These are phyloP conservation scores for Nomada fabriciana DNA, from an alignment of 2,888 invertebrate species.

Conservation along the genomic window DNA sequence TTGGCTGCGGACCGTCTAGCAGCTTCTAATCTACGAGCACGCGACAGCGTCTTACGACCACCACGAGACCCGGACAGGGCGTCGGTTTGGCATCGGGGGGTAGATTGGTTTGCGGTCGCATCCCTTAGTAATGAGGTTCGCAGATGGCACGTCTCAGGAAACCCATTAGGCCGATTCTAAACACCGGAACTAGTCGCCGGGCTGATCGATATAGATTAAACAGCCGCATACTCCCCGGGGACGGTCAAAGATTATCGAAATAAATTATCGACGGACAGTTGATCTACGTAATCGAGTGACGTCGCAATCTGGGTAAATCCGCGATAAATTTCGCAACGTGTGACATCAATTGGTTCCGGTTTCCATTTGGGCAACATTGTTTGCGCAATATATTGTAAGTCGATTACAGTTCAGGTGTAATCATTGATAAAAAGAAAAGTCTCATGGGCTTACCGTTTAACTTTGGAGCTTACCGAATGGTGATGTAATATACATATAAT, in stretches of 20 bases:
- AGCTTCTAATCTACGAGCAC: constrained; percentile 62
- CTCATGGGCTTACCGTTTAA: background rate
- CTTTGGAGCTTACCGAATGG: background rate
- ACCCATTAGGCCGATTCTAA: constrained; percentile 81
- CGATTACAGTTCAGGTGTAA: background rate
- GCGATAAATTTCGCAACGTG: background rate
- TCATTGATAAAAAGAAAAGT: background rate
- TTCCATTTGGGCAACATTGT: background rate
- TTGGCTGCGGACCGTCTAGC: constrained; percentile 53
- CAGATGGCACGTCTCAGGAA: constrained; percentile 83
- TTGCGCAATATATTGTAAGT: background rate
- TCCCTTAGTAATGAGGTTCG: constrained; percentile 83
- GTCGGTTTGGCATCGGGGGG: constrained; percentile 69
- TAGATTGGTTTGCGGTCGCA: constrained; percentile 84
- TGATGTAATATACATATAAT: background rate
- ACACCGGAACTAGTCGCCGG: constrained; percentile 64
- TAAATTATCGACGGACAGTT: constrained; percentile 27
- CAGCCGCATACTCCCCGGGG: constrained; percentile 9
- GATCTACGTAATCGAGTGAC: constrained; percentile 25
- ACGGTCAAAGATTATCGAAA: constrained; percentile 49
- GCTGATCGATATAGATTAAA: constrained; percentile 64
- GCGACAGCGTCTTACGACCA: constrained; percentile 78
- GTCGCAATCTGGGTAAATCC: background rate
- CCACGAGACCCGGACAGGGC: constrained; percentile 67
- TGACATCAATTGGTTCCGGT: background rate